These are phyloP conservation scores for Huso huso DNA, from an alignment of 2,797 vertebrate species.

Conservation along the genomic window DNA sequence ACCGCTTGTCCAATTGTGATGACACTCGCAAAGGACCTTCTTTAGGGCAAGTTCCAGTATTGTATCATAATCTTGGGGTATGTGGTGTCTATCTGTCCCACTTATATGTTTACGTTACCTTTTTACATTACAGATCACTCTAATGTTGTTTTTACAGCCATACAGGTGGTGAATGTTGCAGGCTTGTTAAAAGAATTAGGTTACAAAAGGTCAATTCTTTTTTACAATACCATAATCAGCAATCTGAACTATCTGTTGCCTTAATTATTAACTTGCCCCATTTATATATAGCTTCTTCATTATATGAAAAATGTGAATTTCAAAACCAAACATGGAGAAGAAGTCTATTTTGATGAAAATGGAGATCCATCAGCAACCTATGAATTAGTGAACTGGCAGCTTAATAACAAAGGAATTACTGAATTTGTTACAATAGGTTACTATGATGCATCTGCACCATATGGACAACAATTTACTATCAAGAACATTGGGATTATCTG, in stretches of 20 bases:
- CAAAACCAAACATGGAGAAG: neutral
- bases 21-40: slow-evolving; percentile 16
- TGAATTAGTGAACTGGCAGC: slow-evolving; percentile 2
- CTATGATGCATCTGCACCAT: neutral
- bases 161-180: too few species aligned
- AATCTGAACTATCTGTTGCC: too few species aligned
- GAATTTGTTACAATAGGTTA: neutral
- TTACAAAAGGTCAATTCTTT: neutral
- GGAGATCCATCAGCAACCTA: neutral
- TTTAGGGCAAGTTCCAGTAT: neutral
- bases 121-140: too few species aligned
- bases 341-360: neutral
- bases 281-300: neutral
- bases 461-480: neutral
- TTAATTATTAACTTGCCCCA: too few species aligned
- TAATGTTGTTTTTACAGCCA: too few species aligned
- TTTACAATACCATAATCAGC: too few species aligned
- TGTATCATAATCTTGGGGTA: too few species aligned
- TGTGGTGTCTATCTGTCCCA: too few species aligned
- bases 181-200: too few species aligned
- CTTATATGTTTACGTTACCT: too few species aligned
- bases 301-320: neutral
- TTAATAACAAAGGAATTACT: neutral
- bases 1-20: slow-evolving; percentile 14
- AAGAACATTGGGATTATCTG: neutral